Evolutionary conservation across 23 tunicate species (phyloP), one percentile per base, ranked within the genome.

Genomic region (Trididemnum nubilum): DNA sequence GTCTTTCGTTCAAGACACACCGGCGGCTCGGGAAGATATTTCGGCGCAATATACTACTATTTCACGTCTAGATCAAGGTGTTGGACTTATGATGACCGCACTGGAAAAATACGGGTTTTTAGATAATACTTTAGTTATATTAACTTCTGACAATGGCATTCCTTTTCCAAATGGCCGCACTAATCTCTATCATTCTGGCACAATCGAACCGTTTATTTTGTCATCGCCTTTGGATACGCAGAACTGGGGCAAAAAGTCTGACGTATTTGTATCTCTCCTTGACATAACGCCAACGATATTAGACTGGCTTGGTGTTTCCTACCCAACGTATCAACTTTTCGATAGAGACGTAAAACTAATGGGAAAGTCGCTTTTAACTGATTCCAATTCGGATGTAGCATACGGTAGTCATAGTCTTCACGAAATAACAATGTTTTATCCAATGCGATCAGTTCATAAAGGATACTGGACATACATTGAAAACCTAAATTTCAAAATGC

Each of bases 141-240:
- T 91, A 23, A 91, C 91, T 0, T 91, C 97, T 5, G 97, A 91
- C 66, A 91, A 91, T 34, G 97, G 97, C 23, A 86, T 86, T 40
- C 97, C 97, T 5, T 91, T 91, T 76, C 90, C 86, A 1, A 91
- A 91, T 67, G 97, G 97, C 15, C 83, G 97, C 9, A 91, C 97
- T 32, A 91, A 91, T 71, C 76, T 91, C 2, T 91, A 91, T 76
- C 51, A 73, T 57, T 91, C 91, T 33, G 97, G 97, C 12, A 51
- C 77, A 1, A 51, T 29, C 38, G 91, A 82, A 71, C 97, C 97
- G 0, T 91, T 91, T 63, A 51, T 86, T 35, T 9, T 91, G 0
- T 86, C 91, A 1, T 40, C 61, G 0, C 97, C 97, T 24, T 34
- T 39, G 38, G 57, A 86, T 34, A 91, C 70, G 34, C 2, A 39